Conservation (phyloP, 1,140 invertebrate species). For the Diabrotica virgifera region DNA sequence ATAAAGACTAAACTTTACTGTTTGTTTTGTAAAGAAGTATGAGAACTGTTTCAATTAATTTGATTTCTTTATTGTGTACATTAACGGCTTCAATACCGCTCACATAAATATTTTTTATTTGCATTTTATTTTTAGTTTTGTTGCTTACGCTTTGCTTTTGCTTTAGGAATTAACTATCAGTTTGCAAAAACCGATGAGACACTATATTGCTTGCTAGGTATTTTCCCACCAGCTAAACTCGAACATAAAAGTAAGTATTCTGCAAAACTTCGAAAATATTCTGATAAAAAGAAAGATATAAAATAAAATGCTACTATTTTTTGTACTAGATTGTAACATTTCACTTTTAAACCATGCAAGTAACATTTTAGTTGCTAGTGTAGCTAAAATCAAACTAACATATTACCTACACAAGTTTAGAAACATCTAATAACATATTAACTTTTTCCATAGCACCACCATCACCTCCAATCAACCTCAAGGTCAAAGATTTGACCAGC, state of each 20-base stretch:
- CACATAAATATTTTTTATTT: neutral
- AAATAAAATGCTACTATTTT: too few relatives aligned
- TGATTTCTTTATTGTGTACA: too few relatives aligned
- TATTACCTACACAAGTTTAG: too few relatives aligned
- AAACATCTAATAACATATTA: too few relatives aligned
- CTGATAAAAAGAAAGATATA: neutral
- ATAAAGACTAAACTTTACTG: too few relatives aligned
- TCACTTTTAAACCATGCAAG: too few relatives aligned
- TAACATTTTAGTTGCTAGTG: too few relatives aligned
- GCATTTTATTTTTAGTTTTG: neutral
- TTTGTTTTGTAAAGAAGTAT: too few relatives aligned
- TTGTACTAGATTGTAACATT: too few relatives aligned
- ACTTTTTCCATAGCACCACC: slow-evolving; percentile 63
- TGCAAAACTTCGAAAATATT: neutral
- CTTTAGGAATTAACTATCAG: slow-evolving; percentile 43
- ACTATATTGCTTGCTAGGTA: slow-evolving; percentile 54
- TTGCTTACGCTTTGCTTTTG: slow-evolving; percentile 22
- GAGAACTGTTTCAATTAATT: too few relatives aligned
- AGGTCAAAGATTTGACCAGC: slow-evolving; percentile 76
- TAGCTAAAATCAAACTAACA: too few relatives aligned
- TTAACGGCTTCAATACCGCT: too few relatives aligned
- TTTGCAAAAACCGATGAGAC: slow-evolving; percentile 46
- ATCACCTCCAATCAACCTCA: slow-evolving; percentile 75
- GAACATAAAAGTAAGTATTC: slow-evolving; percentile 20
- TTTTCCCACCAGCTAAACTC: slow-evolving; percentile 54